Evolutionary conservation across 2,113 vertebrate genomes (phyloP), one percentile per base, ranked within the genome.

Genomic region (Anguilla japonica): DNA sequence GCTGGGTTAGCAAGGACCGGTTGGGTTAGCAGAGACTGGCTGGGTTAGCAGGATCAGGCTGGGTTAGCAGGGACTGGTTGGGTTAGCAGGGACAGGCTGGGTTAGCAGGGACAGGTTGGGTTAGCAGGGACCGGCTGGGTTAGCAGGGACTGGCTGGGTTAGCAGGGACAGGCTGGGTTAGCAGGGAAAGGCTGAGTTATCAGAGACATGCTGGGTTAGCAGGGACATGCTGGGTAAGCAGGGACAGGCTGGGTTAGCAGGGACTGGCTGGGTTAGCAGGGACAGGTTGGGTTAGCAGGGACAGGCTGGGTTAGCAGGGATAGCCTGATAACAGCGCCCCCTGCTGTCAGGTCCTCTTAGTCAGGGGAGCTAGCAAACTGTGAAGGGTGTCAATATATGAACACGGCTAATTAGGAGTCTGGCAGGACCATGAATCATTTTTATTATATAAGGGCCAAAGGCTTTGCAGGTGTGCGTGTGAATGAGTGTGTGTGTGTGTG

Each of bases 291-390:
- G 40, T 20, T 26, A 57, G 50, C 13, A 29, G 22, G 16, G 88
- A 85, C 82, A 83, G 84, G 79, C 83, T 29, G 41, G 83, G 87
- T 79, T 87, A 14, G 15, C 40, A 43, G 3, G 41, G 39, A 13
- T 34, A 0, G 4, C 26, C 40, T 50, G 40, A 84, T 15, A n/a
- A 53, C 29, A 79, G 71, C 87, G 83, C 88, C 90, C 90, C 91
- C 91, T 91, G 43, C 90, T 89, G 88, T 90, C 3, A 56, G 71
- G 83, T 43, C 89, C 89, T 92, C 92, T 89, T 46, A 88, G 91
- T 92, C 91, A 57, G 90, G 91, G 90, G 92, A 89, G 89, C 87
- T 93, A 93, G 94, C 92, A 90, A 89, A 89, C 92, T 90, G 81
- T 91, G 92, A 93, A 91, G 89, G 91, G 88, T 93, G 92, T 93